Conservation (phyloP, 2,888 invertebrate species). For the Marronus borbonicus region DNA sequence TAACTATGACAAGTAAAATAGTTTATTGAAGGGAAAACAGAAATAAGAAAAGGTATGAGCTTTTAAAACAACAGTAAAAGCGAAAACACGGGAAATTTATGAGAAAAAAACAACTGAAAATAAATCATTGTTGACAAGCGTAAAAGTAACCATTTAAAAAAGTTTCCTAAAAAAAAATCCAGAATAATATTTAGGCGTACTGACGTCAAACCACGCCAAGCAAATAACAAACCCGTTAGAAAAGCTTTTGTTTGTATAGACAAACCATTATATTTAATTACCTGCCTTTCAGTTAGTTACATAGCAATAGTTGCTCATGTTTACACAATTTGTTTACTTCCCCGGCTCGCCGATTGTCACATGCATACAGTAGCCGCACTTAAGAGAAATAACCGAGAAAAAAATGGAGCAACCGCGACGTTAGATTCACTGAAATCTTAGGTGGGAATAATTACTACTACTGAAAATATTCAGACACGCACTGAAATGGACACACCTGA, state of each 20-base stretch:
- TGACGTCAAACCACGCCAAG: conserved; percentile 9
- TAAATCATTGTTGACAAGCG: not conserved
- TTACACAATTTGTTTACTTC: conserved; percentile 45
- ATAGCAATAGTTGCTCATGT: conserved; percentile 32
- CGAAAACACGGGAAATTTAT: not conserved
- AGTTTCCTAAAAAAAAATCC: not conserved
- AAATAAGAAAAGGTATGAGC: too few species aligned
- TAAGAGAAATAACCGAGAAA: conserved; percentile 17
- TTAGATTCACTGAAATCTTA: conserved; percentile 6
- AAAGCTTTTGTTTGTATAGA: conserved; percentile 26
- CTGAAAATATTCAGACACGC: conserved; percentile 32
- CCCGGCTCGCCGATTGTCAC: conserved; percentile 10
- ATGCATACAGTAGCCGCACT: conserved; percentile 6
- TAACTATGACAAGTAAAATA: too few species aligned
- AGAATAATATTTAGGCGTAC: not conserved
- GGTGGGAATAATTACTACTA: conserved; percentile 12
- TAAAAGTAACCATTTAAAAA: not conserved
- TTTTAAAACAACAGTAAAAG: not conserved
- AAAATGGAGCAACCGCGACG: not conserved
- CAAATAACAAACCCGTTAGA: not conserved
- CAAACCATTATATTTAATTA: conserved; percentile 35
- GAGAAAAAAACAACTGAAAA: not conserved
- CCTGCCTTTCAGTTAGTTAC: conserved; percentile 46
- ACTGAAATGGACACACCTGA: conserved; percentile 34
- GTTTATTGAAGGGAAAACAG: too few species aligned